A percentile compares a stretch with the other conserved stretches of the same genome.
phyloP scores from a whole-genome alignment of 2,888 invertebrate species.

The Nysson spinosus region DNA sequence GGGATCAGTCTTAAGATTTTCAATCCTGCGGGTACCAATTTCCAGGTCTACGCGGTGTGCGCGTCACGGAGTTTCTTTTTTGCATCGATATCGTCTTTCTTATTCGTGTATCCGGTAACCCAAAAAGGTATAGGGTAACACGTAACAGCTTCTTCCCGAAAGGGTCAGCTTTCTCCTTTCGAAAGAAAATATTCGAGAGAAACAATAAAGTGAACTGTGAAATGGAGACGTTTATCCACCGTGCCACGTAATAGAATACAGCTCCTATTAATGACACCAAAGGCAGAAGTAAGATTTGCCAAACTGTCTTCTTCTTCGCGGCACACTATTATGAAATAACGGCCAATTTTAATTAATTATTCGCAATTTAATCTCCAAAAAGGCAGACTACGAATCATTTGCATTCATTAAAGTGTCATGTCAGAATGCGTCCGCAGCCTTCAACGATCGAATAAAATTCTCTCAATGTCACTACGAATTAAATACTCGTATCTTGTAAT shows the following conservation, averaged over 20 bases:
- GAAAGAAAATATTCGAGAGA: conserved; percentile 48
- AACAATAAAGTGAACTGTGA: conserved; percentile 25
- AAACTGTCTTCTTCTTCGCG: neutral
- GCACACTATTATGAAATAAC: no score
- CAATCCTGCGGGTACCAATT: conserved; percentile 3
- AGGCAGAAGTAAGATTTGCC: neutral
- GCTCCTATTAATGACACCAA: conserved; percentile 1
- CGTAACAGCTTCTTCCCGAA: conserved; percentile 21
- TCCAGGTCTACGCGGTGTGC: conserved; percentile 21
- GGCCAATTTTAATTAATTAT: no score
- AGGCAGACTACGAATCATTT: no score
- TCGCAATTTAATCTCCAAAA: no score
- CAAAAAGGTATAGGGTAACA: conserved; percentile 55
- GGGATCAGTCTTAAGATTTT: neutral
- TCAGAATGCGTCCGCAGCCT: no score
- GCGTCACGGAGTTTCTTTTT: conserved; percentile 24
- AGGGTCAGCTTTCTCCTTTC: conserved; percentile 55
- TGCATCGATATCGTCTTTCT: conserved; percentile 52
- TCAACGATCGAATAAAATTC: no score
- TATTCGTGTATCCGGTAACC: conserved; percentile 56
- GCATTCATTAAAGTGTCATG: no score
- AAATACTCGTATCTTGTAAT: no score
- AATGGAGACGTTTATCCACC: neutral
- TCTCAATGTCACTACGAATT: no score
- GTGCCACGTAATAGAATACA: conserved; percentile 30